Evolutionary conservation across 2,888 invertebrate genomes (phyloP), one percentile per base, ranked within the genome.

Genomic region (Dynastes tityus): DNA sequence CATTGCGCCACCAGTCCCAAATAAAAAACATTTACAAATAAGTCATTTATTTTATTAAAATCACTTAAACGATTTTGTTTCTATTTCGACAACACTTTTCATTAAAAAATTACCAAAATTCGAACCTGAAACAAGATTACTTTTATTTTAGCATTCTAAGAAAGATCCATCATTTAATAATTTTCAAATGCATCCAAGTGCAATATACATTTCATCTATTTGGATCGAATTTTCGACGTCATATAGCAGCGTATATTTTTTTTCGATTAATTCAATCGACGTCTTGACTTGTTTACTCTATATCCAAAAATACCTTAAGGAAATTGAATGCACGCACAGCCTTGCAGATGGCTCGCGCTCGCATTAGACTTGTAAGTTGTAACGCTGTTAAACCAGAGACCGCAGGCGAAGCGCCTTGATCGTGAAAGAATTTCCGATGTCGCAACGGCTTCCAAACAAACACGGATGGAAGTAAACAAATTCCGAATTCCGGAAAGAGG

Each of bases 341-440:
- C 67, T 67, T 67, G 67, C 67, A 67, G 67, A 67, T 67, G 67
- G 67, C 67, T 67, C 8, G 6, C 67, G 40, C 45, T 8, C 37
- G 67, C 67, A 65, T 65, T 40, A 65, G 37, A 40, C 13, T n/a
- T 37, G 37, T 37, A n/a, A 13, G 67, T 8, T 40, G 40, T n/a
- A 16, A 65, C 58, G n/a, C n/a, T 51, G n/a, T 6, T 5, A 65
- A 65, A 40, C 67, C 40, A 40, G 67, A 16, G 67, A 16, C 40
- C 67, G 16, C 45, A 61, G 55, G 27, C 61, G 68, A 40, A 37
- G 71, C 55, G 58, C 55, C 55, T 55, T 55, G 55, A 55, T 71
- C 71, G 71, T 55, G 71, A 71, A 71, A 71, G 71, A 71, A 71
- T 71, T 71, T 71, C 71, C 11, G 71, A 13, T 71, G 71, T 71